These are phyloP conservation scores for Coluber constrictor DNA, from an alignment of 2,797 vertebrate species.

Conservation along the genomic window DNA sequence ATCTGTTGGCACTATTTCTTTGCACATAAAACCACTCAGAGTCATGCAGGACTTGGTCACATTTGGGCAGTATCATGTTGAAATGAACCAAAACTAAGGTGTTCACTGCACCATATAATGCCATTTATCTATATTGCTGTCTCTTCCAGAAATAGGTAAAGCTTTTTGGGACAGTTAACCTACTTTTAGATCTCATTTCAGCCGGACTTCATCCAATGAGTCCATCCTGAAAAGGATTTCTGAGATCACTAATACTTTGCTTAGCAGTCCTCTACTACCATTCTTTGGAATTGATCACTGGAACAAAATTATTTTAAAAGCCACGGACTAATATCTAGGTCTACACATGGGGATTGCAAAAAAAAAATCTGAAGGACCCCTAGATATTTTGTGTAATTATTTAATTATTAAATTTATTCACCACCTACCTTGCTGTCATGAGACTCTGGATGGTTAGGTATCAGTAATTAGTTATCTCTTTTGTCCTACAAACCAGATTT, in stretches of 20 bases:
- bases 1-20: not conserved
- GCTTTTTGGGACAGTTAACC: not conserved
- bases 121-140: not conserved
- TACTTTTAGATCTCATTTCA: not conserved
- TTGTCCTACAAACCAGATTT: not conserved
- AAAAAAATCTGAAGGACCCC: not conserved
- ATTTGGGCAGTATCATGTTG: not conserved
- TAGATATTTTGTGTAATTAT: not conserved
- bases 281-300: not conserved
- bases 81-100: not conserved
- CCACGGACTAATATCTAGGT: not conserved
- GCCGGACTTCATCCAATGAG: not conserved
- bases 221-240: not conserved
- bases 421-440: not conserved
- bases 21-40: not conserved
- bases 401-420: not conserved
- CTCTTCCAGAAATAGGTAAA: not conserved
- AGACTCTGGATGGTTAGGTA: not conserved
- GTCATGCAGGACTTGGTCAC: not conserved
- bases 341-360: not conserved
- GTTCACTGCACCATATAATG: not conserved
- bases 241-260: not conserved
- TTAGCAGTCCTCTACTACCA: not conserved
- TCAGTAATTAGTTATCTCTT: not conserved
- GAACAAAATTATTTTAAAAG: not conserved